Conservation (phyloP, 2,113 vertebrate species). For the Peromyscus polionotus region DNA sequence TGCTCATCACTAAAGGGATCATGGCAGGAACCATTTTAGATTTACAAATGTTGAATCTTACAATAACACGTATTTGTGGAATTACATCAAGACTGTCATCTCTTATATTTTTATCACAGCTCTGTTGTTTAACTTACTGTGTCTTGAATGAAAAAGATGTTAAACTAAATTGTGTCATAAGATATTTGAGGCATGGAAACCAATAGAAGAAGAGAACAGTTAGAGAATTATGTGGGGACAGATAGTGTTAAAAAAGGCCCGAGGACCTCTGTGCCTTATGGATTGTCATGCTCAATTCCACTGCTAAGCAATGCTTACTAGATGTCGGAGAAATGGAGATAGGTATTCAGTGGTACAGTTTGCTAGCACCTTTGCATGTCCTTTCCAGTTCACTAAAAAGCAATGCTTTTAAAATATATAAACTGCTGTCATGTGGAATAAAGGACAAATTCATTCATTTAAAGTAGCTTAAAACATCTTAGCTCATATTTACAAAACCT, state of each 20-base stretch:
- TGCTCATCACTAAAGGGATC: not conserved
- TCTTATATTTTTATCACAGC: constrained; percentile 41
- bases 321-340: constrained; percentile 45
- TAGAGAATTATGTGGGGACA: not conserved
- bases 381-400: constrained; percentile 68
- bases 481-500: constrained; percentile 64
- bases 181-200: constrained; percentile 10
- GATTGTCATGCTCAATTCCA: not conserved
- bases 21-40: constrained; percentile 39
- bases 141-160: constrained; percentile 50
- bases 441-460: constrained; percentile 67
- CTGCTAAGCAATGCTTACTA: constrained; percentile 23
- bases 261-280: not conserved
- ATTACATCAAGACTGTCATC: constrained; percentile 51
- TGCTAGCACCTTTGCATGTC: constrained; percentile 75
- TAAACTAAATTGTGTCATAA: constrained; percentile 3
- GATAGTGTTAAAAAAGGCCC: constrained; percentile 31
- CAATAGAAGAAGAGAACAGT: not conserved
- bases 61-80: constrained; percentile 43
- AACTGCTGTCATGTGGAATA: constrained; percentile 45
- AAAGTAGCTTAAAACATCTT: constrained; percentile 19
- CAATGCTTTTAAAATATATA: constrained; percentile 65
- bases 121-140: constrained; percentile 41
- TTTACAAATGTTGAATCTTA: constrained; percentile 34
- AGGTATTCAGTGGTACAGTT: constrained; percentile 35